phyloP scores from a whole-genome alignment of 2,113 vertebrate genomes.

The Forbesichthys agassizii region DNA sequence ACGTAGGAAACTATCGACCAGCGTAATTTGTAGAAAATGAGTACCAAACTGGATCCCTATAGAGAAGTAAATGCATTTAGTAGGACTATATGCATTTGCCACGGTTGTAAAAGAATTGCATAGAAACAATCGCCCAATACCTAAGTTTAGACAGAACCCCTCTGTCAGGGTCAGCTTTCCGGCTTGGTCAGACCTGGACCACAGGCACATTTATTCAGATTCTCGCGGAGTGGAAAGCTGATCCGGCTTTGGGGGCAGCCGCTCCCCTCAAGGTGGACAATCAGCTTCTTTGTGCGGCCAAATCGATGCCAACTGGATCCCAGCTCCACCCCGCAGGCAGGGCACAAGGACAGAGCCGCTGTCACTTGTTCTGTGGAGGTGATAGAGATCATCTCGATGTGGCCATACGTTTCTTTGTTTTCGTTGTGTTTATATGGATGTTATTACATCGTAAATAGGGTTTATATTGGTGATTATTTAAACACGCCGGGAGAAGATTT shows the following conservation, averaged over 20 bases:
- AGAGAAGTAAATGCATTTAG: too few relatives aligned
- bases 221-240: conserved; percentile 50
- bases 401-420: neutral
- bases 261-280: conserved; percentile 63
- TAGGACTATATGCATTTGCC: too few relatives aligned
- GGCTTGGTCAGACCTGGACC: too few relatives aligned
- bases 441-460: neutral
- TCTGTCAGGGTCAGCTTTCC: too few relatives aligned
- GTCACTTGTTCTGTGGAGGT: neutral
- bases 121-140: too few relatives aligned
- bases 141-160: too few relatives aligned
- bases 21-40: too few relatives aligned
- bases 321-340: neutral
- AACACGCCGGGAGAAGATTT: neutral
- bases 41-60: too few relatives aligned
- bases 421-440: neutral
- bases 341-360: neutral
- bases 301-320: conserved; percentile 35
- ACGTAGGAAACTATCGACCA: too few relatives aligned
- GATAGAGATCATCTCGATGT: too few relatives aligned
- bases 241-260: conserved; percentile 20
- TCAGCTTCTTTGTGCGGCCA: conserved; percentile 64
- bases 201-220: conserved; percentile 15
- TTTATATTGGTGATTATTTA: neutral
- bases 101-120: too few relatives aligned